Conservation (phyloP, 2,113 vertebrate genomes). For the Corapipo altera region DNA sequence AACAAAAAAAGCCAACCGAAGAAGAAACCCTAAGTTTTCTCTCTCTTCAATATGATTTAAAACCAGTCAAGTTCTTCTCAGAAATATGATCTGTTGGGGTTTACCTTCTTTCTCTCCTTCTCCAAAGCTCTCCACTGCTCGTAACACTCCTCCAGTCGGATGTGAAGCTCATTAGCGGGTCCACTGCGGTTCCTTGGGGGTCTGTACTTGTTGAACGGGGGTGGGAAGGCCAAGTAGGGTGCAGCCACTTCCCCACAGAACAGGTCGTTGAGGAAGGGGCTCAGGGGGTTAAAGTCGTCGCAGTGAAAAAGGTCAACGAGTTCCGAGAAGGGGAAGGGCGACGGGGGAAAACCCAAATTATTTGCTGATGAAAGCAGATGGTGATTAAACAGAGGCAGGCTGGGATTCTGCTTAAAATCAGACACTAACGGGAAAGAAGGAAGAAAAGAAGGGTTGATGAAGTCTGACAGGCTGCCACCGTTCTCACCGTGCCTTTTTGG, state of each 20-base stretch:
- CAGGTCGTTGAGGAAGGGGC: constrained; percentile 55
- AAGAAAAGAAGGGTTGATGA: constrained; percentile 59
- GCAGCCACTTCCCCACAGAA: constrained; percentile 53
- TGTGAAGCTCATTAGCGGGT: constrained; percentile 72
- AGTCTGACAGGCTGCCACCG: constrained; percentile 8
- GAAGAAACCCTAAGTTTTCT: not conserved
- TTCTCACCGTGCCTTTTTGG: not conserved
- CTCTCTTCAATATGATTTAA: fast-evolving
- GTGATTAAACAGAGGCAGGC: not conserved
- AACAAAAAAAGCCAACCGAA: not conserved
- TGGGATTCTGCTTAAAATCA: constrained; percentile 52
- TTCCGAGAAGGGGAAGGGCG: constrained; percentile 37
- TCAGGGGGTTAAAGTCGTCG: constrained; percentile 59
- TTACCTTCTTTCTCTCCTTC: constrained; percentile 84
- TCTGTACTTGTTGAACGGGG: not conserved
- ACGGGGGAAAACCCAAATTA: constrained; percentile 13
- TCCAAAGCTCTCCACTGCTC: constrained; percentile 82
- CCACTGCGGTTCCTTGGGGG: constrained; percentile 64
- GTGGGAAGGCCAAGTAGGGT: constrained; percentile 52
- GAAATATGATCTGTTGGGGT: fast-evolving
- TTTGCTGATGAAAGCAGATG: not conserved
- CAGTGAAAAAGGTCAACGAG: constrained; percentile 50
- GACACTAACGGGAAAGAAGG: constrained; percentile 7
- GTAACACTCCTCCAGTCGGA: constrained; percentile 78
- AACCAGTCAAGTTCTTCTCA: not conserved